Conservation (phyloP, 2,113 vertebrate species). For the Jaculus jaculus region DNA sequence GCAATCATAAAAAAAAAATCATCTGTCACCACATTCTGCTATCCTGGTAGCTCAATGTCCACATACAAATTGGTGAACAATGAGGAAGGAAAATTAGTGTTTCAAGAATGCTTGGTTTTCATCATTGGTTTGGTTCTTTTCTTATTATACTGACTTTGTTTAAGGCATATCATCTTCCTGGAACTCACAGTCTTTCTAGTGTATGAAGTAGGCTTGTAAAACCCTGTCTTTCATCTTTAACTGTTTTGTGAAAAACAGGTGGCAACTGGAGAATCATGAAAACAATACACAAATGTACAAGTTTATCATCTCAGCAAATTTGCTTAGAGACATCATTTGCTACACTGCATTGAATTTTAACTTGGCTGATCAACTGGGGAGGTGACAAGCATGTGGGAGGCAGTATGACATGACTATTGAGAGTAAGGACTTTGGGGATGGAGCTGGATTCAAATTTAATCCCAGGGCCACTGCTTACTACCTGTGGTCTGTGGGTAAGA, state of each 20-base stretch:
- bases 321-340: not conserved
- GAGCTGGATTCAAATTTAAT: not conserved
- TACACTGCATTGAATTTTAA: not conserved
- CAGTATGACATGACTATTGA: not conserved
- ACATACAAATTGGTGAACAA: not conserved
- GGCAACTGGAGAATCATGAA: not conserved
- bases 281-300: not conserved
- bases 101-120: not conserved
- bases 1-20: not conserved
- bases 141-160: not conserved
- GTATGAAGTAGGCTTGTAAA: not conserved
- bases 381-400: not conserved
- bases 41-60: not conserved
- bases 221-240: not conserved
- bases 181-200: conserved; percentile 2
- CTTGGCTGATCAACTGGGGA: not conserved
- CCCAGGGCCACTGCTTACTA: not conserved
- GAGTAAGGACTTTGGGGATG: not conserved
- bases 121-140: not conserved
- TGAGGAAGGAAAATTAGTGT: not conserved
- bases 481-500: not conserved
- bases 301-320: not conserved
- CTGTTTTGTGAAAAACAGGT: not conserved
- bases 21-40: not conserved
- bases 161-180: not conserved